Conservation (phyloP, 2,888 invertebrate genomes). For the Hetaerina titia region DNA sequence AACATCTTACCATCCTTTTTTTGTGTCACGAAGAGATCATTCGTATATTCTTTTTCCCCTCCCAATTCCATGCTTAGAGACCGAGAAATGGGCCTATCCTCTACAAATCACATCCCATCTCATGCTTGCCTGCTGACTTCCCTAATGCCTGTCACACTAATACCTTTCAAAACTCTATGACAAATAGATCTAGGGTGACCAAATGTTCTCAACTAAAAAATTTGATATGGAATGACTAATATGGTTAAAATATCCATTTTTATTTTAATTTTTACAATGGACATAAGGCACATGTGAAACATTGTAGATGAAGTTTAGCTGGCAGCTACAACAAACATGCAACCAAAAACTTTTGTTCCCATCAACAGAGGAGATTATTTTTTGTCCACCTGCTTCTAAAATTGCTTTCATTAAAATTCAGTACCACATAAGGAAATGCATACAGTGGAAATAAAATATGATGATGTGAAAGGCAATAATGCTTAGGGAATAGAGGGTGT, state of each 20-base stretch:
- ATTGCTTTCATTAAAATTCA: neutral
- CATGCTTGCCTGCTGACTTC: conserved; percentile 21
- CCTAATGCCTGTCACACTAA: conserved; percentile 36
- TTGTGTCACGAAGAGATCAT: neutral
- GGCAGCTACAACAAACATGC: no score
- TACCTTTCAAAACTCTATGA: conserved; percentile 19
- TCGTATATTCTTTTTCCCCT: neutral
- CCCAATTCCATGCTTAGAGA: neutral
- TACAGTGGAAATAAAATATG: no score
- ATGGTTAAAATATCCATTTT: no score
- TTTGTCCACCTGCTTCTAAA: neutral
- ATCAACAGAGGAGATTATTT: no score
- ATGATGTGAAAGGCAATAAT: no score
- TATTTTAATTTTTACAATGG: no score
- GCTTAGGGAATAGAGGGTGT: no score
- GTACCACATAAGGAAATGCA: no score
- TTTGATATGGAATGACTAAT: neutral
- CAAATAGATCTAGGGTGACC: neutral
- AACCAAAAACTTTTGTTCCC: no score
- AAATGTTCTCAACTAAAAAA: neutral
- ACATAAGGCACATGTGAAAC: no score
- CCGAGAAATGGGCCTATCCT: conserved; percentile 26
- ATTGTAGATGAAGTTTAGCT: no score
- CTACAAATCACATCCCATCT: neutral
- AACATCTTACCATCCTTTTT: conserved; percentile 43